Conservation (phyloP, 2,888 invertebrate species). For the Cremastinae sp. region DNA sequence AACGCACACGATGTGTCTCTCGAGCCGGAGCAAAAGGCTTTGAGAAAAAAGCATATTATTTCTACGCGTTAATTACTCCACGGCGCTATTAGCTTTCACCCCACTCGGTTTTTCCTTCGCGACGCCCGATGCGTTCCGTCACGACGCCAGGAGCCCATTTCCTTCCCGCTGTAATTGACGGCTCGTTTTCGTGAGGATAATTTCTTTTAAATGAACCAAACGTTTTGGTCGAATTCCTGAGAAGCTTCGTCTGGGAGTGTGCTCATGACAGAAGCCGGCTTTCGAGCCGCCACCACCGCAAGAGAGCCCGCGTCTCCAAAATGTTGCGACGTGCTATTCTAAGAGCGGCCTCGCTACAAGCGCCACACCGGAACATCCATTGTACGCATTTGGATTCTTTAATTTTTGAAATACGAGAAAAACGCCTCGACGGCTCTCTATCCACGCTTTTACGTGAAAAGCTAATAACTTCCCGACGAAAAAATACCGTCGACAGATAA, state of each 20-base stretch:
- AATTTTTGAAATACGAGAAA: slow-evolving; percentile 38
- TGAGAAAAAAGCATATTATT: slow-evolving; percentile 18
- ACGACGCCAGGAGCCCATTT: slow-evolving; percentile 7
- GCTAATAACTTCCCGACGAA: slow-evolving; percentile 29
- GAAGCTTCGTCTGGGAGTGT: slow-evolving; percentile 57
- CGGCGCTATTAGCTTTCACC: slow-evolving; percentile 56
- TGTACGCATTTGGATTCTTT: slow-evolving; percentile 54
- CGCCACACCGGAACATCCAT: slow-evolving; percentile 38
- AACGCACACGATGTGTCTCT: slow-evolving; percentile 28
- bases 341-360: slow-evolving; percentile 32
- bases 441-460: slow-evolving; percentile 17
- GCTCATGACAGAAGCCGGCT: slow-evolving; percentile 49
- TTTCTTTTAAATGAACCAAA: slow-evolving; percentile 56
- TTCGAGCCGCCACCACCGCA: slow-evolving; percentile 1
- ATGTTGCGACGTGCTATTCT: slow-evolving; percentile 53
- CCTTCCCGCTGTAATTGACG: slow-evolving; percentile 52
- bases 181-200: slow-evolving; percentile 54
- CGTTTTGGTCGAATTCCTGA: slow-evolving; percentile 56
- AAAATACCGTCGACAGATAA: slow-evolving; percentile 8
- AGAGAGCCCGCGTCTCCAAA: slow-evolving; percentile 14
- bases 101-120: background rate
- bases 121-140: slow-evolving; percentile 11
- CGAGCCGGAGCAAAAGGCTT: slow-evolving; percentile 1
- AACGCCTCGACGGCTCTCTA: slow-evolving; percentile 35
- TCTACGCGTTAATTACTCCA: slow-evolving; percentile 55